Conservation (phyloP, 2,888 invertebrate genomes). For the Eumerus sabulonum region DNA sequence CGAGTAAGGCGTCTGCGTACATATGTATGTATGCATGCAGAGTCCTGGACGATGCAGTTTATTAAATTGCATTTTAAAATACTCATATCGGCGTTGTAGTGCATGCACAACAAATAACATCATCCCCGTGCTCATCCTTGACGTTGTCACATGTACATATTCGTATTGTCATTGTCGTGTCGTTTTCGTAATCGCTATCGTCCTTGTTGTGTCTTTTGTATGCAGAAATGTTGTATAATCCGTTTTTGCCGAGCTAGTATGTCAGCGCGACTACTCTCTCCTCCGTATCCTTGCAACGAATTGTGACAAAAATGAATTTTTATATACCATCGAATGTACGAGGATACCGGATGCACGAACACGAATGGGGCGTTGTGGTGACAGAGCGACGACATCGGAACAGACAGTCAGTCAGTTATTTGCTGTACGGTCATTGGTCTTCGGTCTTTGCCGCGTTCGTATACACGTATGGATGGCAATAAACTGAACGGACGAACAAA, state of each 20-base stretch:
- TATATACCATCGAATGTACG: slow-evolving; percentile 25
- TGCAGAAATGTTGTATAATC: slow-evolving; percentile 53
- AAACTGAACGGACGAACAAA: slow-evolving; percentile 17
- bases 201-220: slow-evolving; percentile 46
- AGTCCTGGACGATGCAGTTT: slow-evolving; percentile 43
- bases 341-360: too few species aligned
- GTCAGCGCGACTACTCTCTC: slow-evolving; percentile 1
- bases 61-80: slow-evolving; percentile 64
- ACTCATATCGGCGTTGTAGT: slow-evolving; percentile 63
- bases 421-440: too few species aligned
- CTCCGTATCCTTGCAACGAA: slow-evolving; percentile 6
- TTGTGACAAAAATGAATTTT: slow-evolving; percentile 47
- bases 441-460: background rate
- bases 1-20: too few species aligned
- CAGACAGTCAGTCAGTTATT: too few species aligned
- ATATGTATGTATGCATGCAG: too few species aligned
- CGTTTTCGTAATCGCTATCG: slow-evolving; percentile 23
- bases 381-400: too few species aligned
- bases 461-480: slow-evolving; percentile 23
- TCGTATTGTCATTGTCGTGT: background rate
- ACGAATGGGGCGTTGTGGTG: background rate
- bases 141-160: slow-evolving; percentile 26
- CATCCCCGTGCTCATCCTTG: slow-evolving; percentile 28
- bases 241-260: slow-evolving; percentile 16
- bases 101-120: slow-evolving; percentile 60